A percentile compares a stretch with the other conserved stretches of the same genome.
Evolutionary conservation across 2,888 invertebrate species (phyloP).

Genomic region (Ectobius pallidus): DNA sequence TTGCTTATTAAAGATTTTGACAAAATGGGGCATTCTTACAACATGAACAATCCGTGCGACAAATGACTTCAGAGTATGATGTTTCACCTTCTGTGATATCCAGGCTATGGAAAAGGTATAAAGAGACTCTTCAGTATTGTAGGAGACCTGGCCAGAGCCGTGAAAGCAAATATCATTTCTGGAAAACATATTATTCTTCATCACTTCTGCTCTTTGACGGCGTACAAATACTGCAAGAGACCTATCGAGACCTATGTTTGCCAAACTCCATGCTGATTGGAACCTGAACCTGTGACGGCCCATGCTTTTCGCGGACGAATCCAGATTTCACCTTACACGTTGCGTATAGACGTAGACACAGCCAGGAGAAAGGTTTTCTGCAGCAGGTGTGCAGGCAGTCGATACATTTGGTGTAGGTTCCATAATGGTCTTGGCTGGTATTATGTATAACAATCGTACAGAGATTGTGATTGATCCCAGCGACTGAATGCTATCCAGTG

Average conservation of each 20-base stretch:
- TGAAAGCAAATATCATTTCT: background rate
- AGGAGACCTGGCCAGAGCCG: background rate
- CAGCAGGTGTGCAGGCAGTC: background rate
- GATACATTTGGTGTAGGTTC: background rate
- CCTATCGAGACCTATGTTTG: background rate
- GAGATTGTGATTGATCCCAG: background rate
- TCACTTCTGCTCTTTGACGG: background rate
- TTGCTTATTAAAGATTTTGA: background rate
- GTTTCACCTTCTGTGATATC: background rate
- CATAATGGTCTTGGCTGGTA: background rate
- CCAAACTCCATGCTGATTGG: background rate
- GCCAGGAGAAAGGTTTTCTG: background rate
- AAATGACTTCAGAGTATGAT: background rate
- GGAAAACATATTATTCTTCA: background rate
- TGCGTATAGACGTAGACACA: background rate
- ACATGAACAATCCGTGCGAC: background rate
- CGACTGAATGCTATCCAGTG: background rate
- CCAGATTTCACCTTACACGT: background rate
- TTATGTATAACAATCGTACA: background rate
- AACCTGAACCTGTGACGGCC: background rate
- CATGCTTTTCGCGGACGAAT: background rate
- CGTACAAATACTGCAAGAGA: background rate
- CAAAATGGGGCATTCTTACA: background rate
- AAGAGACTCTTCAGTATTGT: background rate
- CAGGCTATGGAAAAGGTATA: background rate